Evolutionary conservation across 2,797 vertebrate genomes (phyloP).

Genomic region (Pseudomugil tenellus): DNA sequence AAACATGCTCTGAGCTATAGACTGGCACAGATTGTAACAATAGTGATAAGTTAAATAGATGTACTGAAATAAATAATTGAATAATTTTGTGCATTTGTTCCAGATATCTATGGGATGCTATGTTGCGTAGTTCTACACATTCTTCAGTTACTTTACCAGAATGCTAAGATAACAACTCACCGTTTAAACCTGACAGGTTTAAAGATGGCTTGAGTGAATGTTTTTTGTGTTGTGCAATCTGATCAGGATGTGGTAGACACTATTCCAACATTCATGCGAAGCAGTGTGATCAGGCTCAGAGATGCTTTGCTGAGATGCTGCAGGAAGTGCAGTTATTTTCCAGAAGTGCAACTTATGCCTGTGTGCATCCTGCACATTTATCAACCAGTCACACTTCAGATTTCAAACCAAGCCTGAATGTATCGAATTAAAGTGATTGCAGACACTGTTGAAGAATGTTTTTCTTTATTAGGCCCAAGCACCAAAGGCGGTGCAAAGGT

Average conservation of each 20-base stretch:
- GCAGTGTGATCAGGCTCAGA: not conserved
- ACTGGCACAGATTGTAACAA: slow-evolving; percentile 28
- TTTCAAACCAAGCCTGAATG: not conserved
- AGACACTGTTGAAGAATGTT: not conserved
- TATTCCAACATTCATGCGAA: not conserved
- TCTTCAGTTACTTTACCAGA: not conserved
- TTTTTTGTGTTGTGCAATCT: accelerated
- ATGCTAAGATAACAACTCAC: not conserved
- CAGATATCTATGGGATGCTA: not conserved
- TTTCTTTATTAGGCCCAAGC: not conserved
- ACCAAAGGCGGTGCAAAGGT: no score
- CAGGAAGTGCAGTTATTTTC: not conserved
- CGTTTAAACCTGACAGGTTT: not conserved
- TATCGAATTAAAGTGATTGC: not conserved
- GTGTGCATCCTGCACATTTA: not conserved
- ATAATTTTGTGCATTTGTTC: not conserved
- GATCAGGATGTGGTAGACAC: not conserved
- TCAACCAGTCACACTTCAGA: no score
- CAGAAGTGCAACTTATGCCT: not conserved
- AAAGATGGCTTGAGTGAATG: not conserved
- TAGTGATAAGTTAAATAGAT: slow-evolving; percentile 24
- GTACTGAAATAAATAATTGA: slow-evolving; percentile 42
- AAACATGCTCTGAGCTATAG: slow-evolving; percentile 35
- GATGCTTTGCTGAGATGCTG: not conserved
- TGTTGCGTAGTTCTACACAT: not conserved